phyloP scores from a whole-genome alignment of 2,888 invertebrate genomes.

The Phragmatobia fuliginosa region DNA sequence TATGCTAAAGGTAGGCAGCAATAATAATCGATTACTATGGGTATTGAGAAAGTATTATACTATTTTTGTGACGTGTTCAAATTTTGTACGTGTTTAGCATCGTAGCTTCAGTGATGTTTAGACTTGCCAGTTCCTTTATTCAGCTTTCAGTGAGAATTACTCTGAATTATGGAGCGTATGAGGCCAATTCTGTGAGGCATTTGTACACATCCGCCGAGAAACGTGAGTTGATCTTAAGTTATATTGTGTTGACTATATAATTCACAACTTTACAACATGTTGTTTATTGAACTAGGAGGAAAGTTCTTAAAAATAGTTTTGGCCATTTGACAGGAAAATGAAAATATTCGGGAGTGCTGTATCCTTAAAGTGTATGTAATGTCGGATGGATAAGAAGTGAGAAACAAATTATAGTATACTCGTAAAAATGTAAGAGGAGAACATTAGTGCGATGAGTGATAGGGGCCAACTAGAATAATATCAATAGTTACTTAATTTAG shows the following conservation, averaged over 20 bases:
- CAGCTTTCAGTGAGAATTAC: constrained; percentile 71
- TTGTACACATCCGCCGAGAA: constrained; percentile 79
- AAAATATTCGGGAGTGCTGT: too few species aligned
- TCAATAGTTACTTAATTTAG: too few species aligned
- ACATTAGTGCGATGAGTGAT: too few species aligned
- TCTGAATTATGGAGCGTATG: constrained; percentile 72
- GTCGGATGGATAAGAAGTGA: too few species aligned
- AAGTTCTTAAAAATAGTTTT: background rate
- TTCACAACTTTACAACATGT: constrained; percentile 35
- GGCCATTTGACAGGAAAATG: background rate
- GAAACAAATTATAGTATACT: too few species aligned
- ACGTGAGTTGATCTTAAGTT: constrained; percentile 73
- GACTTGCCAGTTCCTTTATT: constrained; percentile 72
- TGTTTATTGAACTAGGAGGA: constrained; percentile 26
- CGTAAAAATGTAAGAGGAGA: too few species aligned
- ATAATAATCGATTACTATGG: constrained; percentile 23
- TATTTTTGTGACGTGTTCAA: constrained; percentile 49
- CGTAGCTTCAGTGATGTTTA: constrained; percentile 62
- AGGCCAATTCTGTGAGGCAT: constrained; percentile 70
- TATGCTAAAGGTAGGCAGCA: background rate
- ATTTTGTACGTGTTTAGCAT: constrained; percentile 47
- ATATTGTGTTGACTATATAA: constrained; percentile 64
- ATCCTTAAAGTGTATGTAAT: too few species aligned
- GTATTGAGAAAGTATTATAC: constrained; percentile 41
- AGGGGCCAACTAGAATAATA: too few species aligned